Base-by-base conservation (phyloP, 1,140 invertebrate species). In the Drosophila ogumai region DNA sequence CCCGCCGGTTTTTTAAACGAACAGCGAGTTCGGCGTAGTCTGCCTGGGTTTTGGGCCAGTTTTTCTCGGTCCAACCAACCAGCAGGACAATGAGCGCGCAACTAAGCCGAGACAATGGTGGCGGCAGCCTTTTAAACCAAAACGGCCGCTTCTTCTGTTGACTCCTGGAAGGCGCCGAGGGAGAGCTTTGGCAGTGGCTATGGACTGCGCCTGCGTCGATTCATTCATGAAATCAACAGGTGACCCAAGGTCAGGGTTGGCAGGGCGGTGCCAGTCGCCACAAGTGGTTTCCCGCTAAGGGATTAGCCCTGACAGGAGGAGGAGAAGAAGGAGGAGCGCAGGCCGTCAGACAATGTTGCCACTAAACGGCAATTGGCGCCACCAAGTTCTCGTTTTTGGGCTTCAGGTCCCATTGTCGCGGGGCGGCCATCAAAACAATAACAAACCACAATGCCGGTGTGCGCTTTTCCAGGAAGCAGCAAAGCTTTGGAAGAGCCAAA, bases 151-250 rank as follows among this genome's bases (percentile, higher is more conserved):
- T 41, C 34, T 49, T 41, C 63, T 17, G 31, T 31, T 54, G 41
- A 25, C 17, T 65, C 75, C 63, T 87, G 84, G 85, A 87, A 88
- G 84, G 85, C 80, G 84, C 77, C 65, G 87, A 88, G 55, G 25
- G 28, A 79, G 71, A 88, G 84, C 84, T 88, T 78, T 90, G 34
- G 52, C 32, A 3, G 0, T 38, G 34, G 8, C 32, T 2, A 19
- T 3, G 8, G 28, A 19, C 61, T 61, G 77, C 61, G 81, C 55
- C 57, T 64, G 81, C 80, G 85, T 65, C 44, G 47, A 47, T 90
- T 78, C 85, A 90, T 88, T 88, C 84, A 88, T 88, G 56, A 82
- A 84, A 64, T 79, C 80, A 88, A 88, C 85, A 81, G 68, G 72
- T 88, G 57, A 44, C 15, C 55, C 85, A 88, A 87, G 84, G 84